Evolutionary conservation across 2,888 invertebrate genomes (phyloP).

Genomic region (Mesorhabditis spiculigera): DNA sequence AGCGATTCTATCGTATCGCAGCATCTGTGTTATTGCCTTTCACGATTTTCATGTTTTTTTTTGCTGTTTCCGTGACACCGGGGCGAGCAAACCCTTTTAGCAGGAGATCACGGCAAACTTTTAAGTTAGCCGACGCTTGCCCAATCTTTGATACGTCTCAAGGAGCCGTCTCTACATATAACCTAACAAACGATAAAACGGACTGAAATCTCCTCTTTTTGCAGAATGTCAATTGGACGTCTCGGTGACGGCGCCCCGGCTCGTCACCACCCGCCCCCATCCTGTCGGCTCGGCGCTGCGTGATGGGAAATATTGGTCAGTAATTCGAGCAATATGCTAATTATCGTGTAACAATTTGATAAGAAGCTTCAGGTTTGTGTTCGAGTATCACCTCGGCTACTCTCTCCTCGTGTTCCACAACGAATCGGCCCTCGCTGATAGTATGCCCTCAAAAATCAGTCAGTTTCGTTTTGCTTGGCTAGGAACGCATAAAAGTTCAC

Average conservation of each 20-base stretch:
- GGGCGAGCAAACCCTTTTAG: too few species aligned
- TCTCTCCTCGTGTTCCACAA: background rate
- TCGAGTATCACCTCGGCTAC: slow-evolving; percentile 4
- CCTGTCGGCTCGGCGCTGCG: background rate
- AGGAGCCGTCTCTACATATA: background rate
- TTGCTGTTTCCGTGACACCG: too few species aligned
- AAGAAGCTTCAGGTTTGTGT: background rate
- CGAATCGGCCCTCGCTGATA: slow-evolving; percentile 2
- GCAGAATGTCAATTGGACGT: background rate
- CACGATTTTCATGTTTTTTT: background rate
- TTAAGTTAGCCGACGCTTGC: too few species aligned
- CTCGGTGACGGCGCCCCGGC: slow-evolving; percentile 2
- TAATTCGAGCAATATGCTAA: background rate
- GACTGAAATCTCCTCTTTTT: background rate
- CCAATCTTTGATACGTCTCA: too few species aligned
- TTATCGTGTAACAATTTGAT: background rate
- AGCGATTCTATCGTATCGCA: background rate
- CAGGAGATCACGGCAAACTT: too few species aligned
- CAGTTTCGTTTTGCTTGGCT: background rate
- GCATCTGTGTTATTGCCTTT: background rate
- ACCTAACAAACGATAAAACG: background rate
- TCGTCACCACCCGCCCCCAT: background rate
- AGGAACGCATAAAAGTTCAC: too few species aligned
- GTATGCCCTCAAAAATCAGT: slow-evolving; percentile 2
- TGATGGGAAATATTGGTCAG: background rate